Conservation (phyloP, 2,888 invertebrate genomes). For the Megamerina dolium region DNA sequence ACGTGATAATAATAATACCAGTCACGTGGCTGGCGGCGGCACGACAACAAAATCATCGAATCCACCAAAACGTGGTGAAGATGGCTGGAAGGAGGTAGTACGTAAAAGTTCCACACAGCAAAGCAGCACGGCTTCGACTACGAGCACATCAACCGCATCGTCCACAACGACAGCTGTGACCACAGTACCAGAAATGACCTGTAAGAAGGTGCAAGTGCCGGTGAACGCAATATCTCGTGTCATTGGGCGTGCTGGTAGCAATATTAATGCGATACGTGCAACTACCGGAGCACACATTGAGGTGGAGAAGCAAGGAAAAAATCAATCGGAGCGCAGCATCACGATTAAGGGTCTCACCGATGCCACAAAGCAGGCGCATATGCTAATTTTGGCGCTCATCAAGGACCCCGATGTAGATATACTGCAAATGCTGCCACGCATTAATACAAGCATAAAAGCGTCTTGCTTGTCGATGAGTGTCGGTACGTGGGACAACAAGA, state of each 20-base stretch:
- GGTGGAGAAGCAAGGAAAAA: constrained; percentile 94
- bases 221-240: constrained; percentile 93
- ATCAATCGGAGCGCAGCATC: constrained; percentile 88
- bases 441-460: constrained; percentile 44
- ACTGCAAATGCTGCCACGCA: constrained; percentile 69
- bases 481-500: constrained; percentile 48
- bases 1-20: constrained; percentile 30
- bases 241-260: constrained; percentile 94
- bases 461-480: constrained; percentile 29
- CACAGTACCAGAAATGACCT: constrained; percentile 51
- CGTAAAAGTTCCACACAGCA: constrained; percentile 67
- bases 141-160: constrained; percentile 22
- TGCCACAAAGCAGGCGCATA: constrained; percentile 87
- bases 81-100: constrained; percentile 96
- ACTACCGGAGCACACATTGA: constrained; percentile 97
- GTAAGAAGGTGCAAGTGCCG: constrained; percentile 91
- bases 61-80: constrained; percentile 66
- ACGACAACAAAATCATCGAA: constrained; percentile 3
- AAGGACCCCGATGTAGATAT: constrained; percentile 94
- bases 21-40: constrained; percentile 52
- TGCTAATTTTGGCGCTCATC: constrained; percentile 83
- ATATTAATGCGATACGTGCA: constrained; percentile 95
- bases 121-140: constrained; percentile 18
- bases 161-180: constrained; percentile 36
- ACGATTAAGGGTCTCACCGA: constrained; percentile 92